These are phyloP conservation scores for Stegodyphus dumicola DNA, from an alignment of 1,140 invertebrate species.

Conservation along the genomic window DNA sequence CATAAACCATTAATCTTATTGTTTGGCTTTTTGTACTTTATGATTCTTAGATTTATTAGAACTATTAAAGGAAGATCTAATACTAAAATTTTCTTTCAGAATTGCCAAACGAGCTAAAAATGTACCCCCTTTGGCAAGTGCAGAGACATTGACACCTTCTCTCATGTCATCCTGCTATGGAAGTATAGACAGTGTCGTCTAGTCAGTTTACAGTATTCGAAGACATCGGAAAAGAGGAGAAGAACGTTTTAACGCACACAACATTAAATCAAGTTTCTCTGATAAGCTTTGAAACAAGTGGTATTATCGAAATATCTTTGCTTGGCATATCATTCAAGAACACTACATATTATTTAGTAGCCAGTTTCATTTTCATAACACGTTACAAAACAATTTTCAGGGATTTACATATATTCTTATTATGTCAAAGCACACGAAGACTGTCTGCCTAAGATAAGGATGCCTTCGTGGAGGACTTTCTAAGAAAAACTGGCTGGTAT, in stretches of 20 bases:
- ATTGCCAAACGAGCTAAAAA: constrained; percentile 29
- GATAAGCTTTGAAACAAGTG: no score
- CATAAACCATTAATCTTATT: not conserved
- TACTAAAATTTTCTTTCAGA: not conserved
- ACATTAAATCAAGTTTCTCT: not conserved
- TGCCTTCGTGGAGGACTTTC: no score
- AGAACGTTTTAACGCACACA: not conserved
- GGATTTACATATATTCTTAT: no score
- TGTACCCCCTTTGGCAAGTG: constrained; percentile 47
- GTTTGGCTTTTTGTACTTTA: not conserved
- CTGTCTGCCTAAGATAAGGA: no score
- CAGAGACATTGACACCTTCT: constrained; percentile 51
- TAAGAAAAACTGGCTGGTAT: no score
- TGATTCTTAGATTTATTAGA: not conserved
- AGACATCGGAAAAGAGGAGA: not conserved
- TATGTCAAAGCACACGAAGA: no score
- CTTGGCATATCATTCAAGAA: no score
- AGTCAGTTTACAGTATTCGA: not conserved
- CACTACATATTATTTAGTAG: no score
- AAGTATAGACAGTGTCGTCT: constrained; percentile 56
- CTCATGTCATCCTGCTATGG: constrained; percentile 26
- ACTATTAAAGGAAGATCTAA: no score
- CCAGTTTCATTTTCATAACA: no score
- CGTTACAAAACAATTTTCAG: no score
- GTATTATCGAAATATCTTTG: no score